Conservation (phyloP, 2,797 vertebrate species). For the Intellagama lesueurii region DNA sequence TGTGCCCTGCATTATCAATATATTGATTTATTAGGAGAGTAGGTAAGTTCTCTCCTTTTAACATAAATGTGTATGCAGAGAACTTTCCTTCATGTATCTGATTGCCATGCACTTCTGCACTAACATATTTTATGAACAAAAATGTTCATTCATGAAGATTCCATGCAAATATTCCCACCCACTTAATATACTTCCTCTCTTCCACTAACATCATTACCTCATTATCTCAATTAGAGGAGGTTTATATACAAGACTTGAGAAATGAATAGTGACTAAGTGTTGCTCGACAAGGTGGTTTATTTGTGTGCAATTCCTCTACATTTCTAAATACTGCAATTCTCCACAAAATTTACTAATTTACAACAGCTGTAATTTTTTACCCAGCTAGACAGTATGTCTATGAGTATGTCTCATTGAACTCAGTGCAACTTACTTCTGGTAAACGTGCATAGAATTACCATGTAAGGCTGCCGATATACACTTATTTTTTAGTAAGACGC, state of each 20-base stretch:
- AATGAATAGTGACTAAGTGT: conserved; percentile 24
- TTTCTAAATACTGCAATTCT: background rate
- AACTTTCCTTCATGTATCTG: conserved; percentile 12
- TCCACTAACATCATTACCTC: conserved; percentile 12
- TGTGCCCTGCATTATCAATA: too few relatives aligned
- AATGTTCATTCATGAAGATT: conserved; percentile 30
- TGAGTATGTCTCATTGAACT: background rate
- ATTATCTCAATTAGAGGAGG: conserved; percentile 10
- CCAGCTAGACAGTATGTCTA: background rate
- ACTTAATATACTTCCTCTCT: background rate
- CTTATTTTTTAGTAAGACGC: background rate
- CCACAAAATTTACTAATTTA: background rate
- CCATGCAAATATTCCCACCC: conserved; percentile 7
- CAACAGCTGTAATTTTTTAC: background rate
- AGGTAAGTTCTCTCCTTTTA: background rate
- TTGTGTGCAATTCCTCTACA: background rate
- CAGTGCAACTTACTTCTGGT: background rate
- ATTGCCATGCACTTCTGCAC: background rate
- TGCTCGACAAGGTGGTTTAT: background rate
- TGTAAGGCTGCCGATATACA: background rate
- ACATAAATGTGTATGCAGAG: background rate
- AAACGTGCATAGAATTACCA: background rate
- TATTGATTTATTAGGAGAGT: too few relatives aligned
- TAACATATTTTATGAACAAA: conserved; percentile 25
- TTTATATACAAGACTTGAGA: conserved; percentile 13